Evolutionary conservation across 2,888 invertebrate genomes (phyloP).

Genomic region (Nephrotoma guestfalica): DNA sequence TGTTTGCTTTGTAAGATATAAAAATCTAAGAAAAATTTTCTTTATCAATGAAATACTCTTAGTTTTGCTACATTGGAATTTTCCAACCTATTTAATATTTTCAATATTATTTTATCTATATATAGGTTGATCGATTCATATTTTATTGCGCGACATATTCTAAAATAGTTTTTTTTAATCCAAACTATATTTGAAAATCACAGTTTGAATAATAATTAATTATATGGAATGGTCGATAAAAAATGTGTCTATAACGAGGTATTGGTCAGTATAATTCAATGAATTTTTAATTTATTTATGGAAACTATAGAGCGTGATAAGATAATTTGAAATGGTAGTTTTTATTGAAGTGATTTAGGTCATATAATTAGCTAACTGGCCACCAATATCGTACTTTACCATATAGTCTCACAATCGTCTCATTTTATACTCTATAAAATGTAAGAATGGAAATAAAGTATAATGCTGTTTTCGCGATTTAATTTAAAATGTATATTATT

Average conservation of each 20-base stretch:
- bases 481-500: background rate
- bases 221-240: background rate
- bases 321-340: background rate
- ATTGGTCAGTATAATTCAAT: background rate
- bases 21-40: background rate
- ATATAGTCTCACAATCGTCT: too few species aligned
- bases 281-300: background rate
- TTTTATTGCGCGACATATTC: background rate
- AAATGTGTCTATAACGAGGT: background rate
- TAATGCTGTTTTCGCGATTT: background rate
- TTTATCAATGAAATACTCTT: too few species aligned
- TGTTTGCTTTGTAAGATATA: background rate
- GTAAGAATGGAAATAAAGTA: background rate
- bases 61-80: too few species aligned
- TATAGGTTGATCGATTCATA: too few species aligned
- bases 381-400: background rate
- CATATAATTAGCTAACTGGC: background rate
- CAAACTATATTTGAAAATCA: background rate
- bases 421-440: background rate
- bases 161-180: background rate
- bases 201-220: background rate
- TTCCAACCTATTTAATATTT: too few species aligned
- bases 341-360: background rate
- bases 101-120: too few species aligned
- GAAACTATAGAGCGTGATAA: background rate